Percentiles rank a stretch among this genome's conserved stretches.
phyloP scores from a whole-genome alignment of 2,113 vertebrate species.

The Montifringilla adamsi region DNA sequence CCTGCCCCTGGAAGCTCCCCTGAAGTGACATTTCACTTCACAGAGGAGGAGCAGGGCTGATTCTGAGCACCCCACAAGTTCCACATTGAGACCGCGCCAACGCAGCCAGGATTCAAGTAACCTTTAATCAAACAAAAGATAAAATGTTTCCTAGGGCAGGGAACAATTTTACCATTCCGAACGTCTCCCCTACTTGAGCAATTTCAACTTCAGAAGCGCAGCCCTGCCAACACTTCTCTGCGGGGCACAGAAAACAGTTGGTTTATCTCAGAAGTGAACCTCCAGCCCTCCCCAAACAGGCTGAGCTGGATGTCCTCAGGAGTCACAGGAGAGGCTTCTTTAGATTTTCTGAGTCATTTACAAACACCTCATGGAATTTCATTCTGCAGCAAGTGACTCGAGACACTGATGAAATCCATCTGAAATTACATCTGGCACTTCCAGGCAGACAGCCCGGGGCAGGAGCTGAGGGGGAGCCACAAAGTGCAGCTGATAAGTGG shows the following conservation, averaged over 20 bases:
- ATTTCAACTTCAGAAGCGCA: neutral
- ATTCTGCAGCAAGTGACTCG: neutral
- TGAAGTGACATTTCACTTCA: neutral
- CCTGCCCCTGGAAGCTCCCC: neutral
- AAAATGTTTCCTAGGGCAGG: neutral
- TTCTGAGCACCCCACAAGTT: neutral
- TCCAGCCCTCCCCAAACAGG: neutral
- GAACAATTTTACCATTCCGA: neutral
- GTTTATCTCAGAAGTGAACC: neutral
- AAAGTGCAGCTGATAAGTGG: neutral
- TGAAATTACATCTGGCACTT: slow-evolving; percentile 24
- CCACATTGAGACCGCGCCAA: fast-evolving
- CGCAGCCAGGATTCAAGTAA: fast-evolving
- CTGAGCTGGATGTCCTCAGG: neutral
- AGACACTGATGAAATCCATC: neutral
- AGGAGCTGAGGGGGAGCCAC: neutral
- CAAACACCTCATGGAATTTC: neutral
- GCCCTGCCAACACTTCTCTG: neutral
- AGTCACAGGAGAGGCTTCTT: neutral
- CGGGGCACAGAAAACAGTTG: neutral
- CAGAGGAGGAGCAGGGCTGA: neutral
- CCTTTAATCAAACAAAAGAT: neutral
- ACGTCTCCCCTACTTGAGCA: fast-evolving
- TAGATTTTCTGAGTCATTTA: neutral
- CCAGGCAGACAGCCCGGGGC: neutral